Conservation (phyloP, 2,113 vertebrate genomes). For the Plecotus auritus region DNA sequence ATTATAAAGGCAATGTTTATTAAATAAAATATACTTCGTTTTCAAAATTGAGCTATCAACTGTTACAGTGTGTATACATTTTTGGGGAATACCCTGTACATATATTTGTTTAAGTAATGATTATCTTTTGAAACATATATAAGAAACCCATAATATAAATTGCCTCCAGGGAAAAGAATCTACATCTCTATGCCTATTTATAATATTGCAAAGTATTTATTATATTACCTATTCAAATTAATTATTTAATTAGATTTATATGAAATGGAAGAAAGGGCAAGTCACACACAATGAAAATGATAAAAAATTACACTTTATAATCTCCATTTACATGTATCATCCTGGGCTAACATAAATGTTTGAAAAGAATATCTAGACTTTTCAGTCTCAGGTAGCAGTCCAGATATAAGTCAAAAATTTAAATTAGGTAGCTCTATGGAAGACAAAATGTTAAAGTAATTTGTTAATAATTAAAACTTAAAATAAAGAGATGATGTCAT, state of each 20-base stretch:
- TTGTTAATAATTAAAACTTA: conserved; percentile 27
- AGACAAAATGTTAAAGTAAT: not conserved
- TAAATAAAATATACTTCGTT: too few species aligned
- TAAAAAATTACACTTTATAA: not conserved
- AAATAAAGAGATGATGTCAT: not conserved
- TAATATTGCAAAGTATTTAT: not conserved
- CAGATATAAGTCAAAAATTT: not conserved
- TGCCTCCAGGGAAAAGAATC: not conserved
- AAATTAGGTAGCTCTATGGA: not conserved
- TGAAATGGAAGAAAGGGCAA: not conserved
- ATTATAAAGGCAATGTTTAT: too few species aligned
- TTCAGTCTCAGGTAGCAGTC: not conserved
- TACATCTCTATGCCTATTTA: not conserved
- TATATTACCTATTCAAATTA: not conserved
- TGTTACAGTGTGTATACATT: too few species aligned
- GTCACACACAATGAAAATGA: not conserved
- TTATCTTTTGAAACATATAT: not conserved
- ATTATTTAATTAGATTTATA: not conserved
- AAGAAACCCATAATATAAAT: not conserved
- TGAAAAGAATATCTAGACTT: not conserved
- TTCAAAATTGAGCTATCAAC: too few species aligned
- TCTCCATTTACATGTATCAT: not conserved
- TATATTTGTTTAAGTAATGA: not conserved
- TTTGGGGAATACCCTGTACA: not conserved
- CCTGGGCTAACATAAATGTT: not conserved